phyloP scores from a whole-genome alignment of 2,797 vertebrate species.

The Ceryle rudis region DNA sequence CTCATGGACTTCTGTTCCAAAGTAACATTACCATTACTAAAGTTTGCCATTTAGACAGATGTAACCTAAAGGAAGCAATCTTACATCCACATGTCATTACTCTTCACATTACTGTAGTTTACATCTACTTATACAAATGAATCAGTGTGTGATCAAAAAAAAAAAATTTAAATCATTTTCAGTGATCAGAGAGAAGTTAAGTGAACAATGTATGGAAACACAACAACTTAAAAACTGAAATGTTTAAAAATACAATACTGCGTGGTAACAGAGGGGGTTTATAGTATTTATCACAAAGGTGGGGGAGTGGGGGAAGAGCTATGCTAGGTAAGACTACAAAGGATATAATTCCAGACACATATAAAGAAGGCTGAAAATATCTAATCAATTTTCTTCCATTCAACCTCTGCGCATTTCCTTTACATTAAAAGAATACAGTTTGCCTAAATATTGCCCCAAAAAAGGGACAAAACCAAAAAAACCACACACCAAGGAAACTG shows the following conservation, averaged over 20 bases:
- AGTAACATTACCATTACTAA: not conserved
- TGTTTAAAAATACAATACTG: not conserved
- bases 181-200: not conserved
- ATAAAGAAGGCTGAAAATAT: not conserved
- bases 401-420: not conserved
- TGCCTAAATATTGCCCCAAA: not conserved
- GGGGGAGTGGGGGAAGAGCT: not conserved
- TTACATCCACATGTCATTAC: not conserved
- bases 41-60: not conserved
- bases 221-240: not conserved
- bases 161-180: accelerated
- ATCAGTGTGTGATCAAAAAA: accelerated
- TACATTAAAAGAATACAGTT: not conserved
- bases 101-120: not conserved
- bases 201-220: not conserved
- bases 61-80: not conserved
- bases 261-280: not conserved
- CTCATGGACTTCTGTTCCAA: not conserved
- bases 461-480: not conserved
- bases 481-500: not conserved
- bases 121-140: not conserved
- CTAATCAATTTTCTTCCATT: not conserved
- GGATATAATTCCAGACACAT: not conserved
- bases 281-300: not conserved
- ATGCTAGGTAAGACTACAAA: not conserved